These are phyloP conservation scores for Rhizomys pruinosus DNA, from an alignment of 2,113 vertebrate species.

Conservation along the genomic window DNA sequence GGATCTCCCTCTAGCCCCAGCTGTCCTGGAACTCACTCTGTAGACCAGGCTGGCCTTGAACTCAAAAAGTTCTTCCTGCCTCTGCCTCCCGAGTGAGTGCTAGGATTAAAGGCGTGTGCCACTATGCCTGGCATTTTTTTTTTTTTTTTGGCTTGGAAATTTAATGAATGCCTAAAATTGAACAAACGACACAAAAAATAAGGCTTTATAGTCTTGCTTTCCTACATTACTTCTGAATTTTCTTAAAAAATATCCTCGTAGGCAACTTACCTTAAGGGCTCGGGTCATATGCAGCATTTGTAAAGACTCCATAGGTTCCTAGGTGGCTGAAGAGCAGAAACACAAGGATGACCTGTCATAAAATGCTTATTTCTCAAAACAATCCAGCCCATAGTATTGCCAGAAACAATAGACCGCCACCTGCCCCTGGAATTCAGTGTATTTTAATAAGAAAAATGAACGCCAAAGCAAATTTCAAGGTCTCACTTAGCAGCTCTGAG, in stretches of 20 bases:
- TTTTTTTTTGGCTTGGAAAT: neutral
- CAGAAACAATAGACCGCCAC: neutral
- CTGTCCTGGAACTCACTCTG: too few species aligned
- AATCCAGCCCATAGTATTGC: neutral
- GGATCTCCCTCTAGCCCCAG: too few species aligned
- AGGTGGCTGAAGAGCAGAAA: constrained; percentile 77
- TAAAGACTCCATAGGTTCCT: constrained; percentile 80
- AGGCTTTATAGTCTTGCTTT: neutral
- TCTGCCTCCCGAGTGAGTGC: too few species aligned
- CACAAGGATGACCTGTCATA: neutral
- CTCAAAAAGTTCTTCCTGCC: too few species aligned
- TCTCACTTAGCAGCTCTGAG: neutral
- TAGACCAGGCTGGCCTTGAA: too few species aligned
- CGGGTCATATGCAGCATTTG: constrained; percentile 78
- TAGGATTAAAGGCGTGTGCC: too few species aligned
- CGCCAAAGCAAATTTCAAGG: neutral
- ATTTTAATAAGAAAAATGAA: neutral
- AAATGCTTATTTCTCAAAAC: neutral
- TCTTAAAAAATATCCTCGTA: neutral
- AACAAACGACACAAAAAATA: neutral
- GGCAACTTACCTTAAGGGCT: constrained; percentile 74
- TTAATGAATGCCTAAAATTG: neutral
- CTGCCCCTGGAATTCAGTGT: neutral
- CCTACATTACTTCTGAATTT: neutral
- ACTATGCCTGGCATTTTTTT: too few species aligned